These are phyloP conservation scores for Oreohelix idahoensis DNA, from an alignment of 1,140 invertebrate species.

Conservation along the genomic window DNA sequence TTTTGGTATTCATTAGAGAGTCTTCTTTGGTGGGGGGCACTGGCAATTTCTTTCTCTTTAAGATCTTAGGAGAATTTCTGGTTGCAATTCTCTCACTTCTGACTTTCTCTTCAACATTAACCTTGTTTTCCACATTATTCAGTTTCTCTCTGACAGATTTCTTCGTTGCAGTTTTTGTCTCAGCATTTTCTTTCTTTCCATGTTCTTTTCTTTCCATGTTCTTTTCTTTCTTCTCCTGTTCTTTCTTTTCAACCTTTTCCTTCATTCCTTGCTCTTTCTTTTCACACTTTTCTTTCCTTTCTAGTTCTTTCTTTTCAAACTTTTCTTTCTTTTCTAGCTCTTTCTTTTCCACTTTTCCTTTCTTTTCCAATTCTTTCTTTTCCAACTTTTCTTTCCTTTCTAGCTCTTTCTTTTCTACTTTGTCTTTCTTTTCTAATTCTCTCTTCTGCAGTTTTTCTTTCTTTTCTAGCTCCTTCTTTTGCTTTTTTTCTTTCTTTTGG, in stretches of 20 bases:
- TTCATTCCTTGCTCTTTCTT: constrained; percentile 21
- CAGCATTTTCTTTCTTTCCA: neutral
- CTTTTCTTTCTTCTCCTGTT: neutral
- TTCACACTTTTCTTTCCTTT: constrained; percentile 18
- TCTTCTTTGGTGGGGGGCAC: neutral
- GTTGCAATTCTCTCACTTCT: neutral
- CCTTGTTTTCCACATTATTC: neutral
- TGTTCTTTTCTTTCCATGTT: neutral
- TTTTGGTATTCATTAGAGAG: neutral
- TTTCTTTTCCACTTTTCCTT: constrained; percentile 27
- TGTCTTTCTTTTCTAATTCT: constrained; percentile 24
- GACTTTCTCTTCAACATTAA: neutral
- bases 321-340: constrained; percentile 22
- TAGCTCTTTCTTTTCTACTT: constrained; percentile 22
- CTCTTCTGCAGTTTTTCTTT: constrained; percentile 19
- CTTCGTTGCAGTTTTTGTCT: neutral
- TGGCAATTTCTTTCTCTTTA: neutral
- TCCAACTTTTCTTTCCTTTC: constrained; percentile 32
- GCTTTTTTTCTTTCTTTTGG: constrained; percentile 34
- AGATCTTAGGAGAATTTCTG: neutral
- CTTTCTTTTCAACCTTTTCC: constrained; percentile 15
- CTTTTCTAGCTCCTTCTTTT: constrained; percentile 31
- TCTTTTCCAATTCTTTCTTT: constrained; percentile 22
- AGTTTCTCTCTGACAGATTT: neutral
- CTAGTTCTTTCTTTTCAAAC: neutral